Evolutionary conservation across 2,113 vertebrate species (phyloP), one percentile per base, ranked within the genome.

Genomic region (Tachuris rubrigastra): DNA sequence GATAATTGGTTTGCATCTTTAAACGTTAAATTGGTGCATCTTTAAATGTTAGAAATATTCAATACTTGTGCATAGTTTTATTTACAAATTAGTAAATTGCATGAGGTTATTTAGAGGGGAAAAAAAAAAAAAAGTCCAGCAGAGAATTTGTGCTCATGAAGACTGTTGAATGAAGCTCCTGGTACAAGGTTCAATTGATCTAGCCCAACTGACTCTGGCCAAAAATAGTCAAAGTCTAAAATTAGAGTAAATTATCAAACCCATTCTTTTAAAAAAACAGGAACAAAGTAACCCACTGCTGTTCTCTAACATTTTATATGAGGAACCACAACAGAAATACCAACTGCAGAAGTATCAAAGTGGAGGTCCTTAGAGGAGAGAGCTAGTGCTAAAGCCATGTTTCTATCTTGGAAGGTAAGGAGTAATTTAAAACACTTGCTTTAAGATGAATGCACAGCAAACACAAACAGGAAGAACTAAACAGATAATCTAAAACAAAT

Each of bases 361-460:
- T 66, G 63, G 55, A 91, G 53, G 11, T 83, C 55, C 42, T 90
- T 44, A 88, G 33, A 94, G 75, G 59, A 93, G 65, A 72, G 37
- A 77, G 69, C 92, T 74, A 72, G 46, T 87, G 55, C 67, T 92
- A 85, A 85, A 97, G 93, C 67, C 90, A 98, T 98, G 97, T 97
- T 97, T 93, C 87, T 97, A 15, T 86, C 97, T 55, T 87, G 93
- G 66, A 98, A 98, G 97, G 97, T 98, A 97, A 96, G 97, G 12
- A 77, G 10, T 44, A 18, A 83, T 88, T 93, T 95, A 80, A 91
- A 91, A 83, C 8, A 12, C 22, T 76, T 65, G 28, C 62, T 93
- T 93, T 76, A 73, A 85, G 91, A 93, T 46, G 25, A 93, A 75
- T 2, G 18, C 37, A 72, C 19, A 33, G 74, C n/a, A 53, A 74